Base-by-base conservation (phyloP, 1,140 invertebrate species). In the Scaptomyza montana region DNA sequence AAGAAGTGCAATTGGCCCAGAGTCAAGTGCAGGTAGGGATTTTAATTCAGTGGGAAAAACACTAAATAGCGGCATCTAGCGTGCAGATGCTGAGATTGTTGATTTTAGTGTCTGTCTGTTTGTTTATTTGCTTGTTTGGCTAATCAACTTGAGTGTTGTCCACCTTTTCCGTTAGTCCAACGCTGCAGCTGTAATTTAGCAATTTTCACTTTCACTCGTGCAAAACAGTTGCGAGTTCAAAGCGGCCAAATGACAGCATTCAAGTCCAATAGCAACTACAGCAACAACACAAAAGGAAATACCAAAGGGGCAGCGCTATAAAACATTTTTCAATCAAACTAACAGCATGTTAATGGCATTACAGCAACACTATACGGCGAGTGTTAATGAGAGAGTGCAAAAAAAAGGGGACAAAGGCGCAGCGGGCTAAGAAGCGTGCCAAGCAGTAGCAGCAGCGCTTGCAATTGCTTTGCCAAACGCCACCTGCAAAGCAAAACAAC, bases 311-410 rank as follows among this genome's bases (percentile, higher is more conserved):
- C 30, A 33, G 61, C 67, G 64, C 74, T 74, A 85, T 86, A 86
- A 87, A 86, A 67, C 79, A 86, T 78, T 86, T 85, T 86, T 82
- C 82, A 87, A 86, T 86, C 84, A 86, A 89, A 78, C 87, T 82
- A 86, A 89, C 82, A 89, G 68, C 79, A 89, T 89, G 82, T 86
- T 86, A 86, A 86, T 86, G 75, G 72, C 82, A 71, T 57, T 61
- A 63, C 71, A 79, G 77, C 79, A 60, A 70, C 77, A 79, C 74
- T 41, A 72, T 61, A 69, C 33, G 60, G 21, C 50, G 51, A 65
- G 68, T 72, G 70, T 46, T 66, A 78, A 59, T 68, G 46, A 25
- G 16, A 36, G 49, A 54, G 54, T 54, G 45, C 36, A n/a, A 19
- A 25, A 54, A 21, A 25, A 28, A 28, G 66, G 16, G 28, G 16